Conservation (phyloP, 2,113 vertebrate genomes). For the Cairina moschata region DNA sequence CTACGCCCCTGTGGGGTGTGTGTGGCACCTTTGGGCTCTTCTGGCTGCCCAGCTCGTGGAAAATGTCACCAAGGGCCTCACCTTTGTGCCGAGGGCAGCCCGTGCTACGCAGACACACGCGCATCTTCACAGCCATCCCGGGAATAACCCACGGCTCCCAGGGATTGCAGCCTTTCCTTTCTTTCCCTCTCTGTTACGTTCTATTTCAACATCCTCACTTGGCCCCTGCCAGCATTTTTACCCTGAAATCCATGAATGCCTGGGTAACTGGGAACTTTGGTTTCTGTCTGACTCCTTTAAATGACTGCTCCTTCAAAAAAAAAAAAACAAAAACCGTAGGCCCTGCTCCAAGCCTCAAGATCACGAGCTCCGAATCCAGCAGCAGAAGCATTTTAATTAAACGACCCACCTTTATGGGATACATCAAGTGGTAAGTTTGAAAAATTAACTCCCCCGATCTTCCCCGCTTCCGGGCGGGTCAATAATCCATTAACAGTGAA, state of each 20-base stretch:
- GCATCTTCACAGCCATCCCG: too few species aligned
- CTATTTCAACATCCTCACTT: neutral
- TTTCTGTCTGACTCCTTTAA: neutral
- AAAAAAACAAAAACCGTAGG: neutral
- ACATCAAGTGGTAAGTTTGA: conserved; percentile 54
- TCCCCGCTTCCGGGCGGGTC: conserved; percentile 3
- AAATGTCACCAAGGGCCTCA: neutral
- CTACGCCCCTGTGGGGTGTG: neutral
- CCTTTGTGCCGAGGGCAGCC: neutral
- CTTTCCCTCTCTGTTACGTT: neutral
- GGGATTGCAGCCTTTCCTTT: neutral
- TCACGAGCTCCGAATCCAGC: neutral
- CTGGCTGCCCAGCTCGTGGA: neutral
- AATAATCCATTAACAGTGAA: conserved; percentile 53
- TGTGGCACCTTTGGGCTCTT: neutral
- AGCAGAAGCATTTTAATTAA: conserved; percentile 56
- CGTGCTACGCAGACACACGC: fast-evolving
- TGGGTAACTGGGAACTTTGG: neutral
- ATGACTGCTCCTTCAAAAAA: neutral
- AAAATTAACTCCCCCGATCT: conserved; percentile 51
- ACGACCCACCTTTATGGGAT: conserved; percentile 42
- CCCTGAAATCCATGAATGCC: neutral
- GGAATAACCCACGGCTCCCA: neutral
- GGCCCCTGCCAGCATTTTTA: neutral
- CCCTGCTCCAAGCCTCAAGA: neutral